A percentile compares a stretch with the other conserved stretches of the same genome.
Evolutionary conservation across 35 echinoderm and acorn worm genomes (phyloP).

Genomic region (Nesometra sesokonis): DNA sequence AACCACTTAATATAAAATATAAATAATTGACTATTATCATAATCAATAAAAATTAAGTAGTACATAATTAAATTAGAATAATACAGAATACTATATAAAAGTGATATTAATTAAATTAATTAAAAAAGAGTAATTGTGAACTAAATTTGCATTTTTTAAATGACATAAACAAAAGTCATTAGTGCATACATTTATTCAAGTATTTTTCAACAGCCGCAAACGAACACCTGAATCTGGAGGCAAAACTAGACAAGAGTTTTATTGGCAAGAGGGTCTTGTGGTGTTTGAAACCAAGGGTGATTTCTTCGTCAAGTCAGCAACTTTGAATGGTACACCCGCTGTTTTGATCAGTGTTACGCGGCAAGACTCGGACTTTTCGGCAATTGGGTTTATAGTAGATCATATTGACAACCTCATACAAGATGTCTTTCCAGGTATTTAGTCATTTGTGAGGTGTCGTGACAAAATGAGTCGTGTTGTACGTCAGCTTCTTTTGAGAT

Average conservation of each 20-base stretch:
- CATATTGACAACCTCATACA: neutral
- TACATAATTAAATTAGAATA: too few relatives aligned
- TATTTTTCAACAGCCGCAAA: neutral
- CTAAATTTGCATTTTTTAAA: too few relatives aligned
- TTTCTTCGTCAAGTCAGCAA: neutral
- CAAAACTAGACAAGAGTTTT: neutral
- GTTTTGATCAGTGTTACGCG: neutral
- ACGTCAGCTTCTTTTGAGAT: too few relatives aligned
- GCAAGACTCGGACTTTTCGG: neutral
- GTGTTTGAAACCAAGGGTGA: neutral
- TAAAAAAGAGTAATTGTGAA: too few relatives aligned
- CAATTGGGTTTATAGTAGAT: neutral
- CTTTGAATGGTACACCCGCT: neutral
- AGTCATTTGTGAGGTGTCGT: too few relatives aligned
- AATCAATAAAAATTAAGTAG: too few relatives aligned
- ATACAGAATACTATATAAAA: too few relatives aligned
- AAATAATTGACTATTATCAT: too few relatives aligned
- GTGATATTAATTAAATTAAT: too few relatives aligned
- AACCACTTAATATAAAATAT: too few relatives aligned
- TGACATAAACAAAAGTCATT: too few relatives aligned
- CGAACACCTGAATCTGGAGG: neutral
- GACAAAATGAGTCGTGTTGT: too few relatives aligned
- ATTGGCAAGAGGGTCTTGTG: conserved; percentile 8
- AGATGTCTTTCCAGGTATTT: conserved; percentile 3
- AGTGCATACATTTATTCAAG: neutral